phyloP scores from a whole-genome alignment of 2,888 invertebrate species.

The Hesperia comma region DNA sequence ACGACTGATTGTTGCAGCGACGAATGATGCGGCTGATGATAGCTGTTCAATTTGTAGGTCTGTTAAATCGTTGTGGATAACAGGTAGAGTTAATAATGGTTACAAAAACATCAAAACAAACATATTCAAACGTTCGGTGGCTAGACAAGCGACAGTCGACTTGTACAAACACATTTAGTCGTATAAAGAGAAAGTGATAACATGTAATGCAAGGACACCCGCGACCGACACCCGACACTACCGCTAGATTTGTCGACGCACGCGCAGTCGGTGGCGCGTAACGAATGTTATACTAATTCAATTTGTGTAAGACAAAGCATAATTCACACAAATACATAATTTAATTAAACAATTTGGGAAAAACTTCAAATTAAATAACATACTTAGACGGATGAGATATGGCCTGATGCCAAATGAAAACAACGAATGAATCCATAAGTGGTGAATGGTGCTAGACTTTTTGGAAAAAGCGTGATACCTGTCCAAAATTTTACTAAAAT shows the following conservation, averaged over 20 bases:
- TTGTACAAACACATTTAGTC: neutral
- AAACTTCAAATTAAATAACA: no score
- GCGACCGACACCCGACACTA: constrained; percentile 11
- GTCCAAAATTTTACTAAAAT: no score
- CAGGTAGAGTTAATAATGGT: neutral
- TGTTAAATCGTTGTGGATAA: neutral
- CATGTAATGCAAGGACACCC: constrained; percentile 24
- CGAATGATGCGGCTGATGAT: neutral
- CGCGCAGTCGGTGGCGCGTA: constrained; percentile 1
- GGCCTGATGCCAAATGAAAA: no score
- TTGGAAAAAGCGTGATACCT: no score
- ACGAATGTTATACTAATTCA: neutral
- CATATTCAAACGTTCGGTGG: neutral
- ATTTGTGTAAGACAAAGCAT: neutral
- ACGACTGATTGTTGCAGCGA: neutral
- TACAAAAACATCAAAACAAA: neutral
- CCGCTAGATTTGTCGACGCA: constrained; percentile 22
- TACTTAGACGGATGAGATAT: no score
- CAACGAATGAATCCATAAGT: no score
- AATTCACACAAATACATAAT: no score
- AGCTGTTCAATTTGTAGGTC: neutral
- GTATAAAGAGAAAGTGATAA: constrained; percentile 34
- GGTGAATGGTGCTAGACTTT: no score
- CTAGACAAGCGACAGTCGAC: neutral
- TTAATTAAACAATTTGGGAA: no score